Evolutionary conservation across 2,888 invertebrate genomes (phyloP).

Genomic region (Deilephila porcellus): DNA sequence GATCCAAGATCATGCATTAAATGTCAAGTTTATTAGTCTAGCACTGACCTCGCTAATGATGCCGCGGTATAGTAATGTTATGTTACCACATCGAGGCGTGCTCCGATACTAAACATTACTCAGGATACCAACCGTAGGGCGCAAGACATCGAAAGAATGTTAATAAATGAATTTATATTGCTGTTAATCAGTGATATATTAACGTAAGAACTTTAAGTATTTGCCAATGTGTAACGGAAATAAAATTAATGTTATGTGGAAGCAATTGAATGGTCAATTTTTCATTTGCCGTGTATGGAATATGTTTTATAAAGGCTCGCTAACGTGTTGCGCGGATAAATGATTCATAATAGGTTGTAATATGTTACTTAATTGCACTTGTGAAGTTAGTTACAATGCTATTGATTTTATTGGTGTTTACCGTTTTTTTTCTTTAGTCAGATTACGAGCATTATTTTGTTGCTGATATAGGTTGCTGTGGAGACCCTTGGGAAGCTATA

Average conservation of each 20-base stretch:
- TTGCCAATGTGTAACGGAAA: constrained; percentile 36
- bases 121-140: background rate
- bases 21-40: constrained; percentile 53
- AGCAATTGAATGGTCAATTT: constrained; percentile 42
- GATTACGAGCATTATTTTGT: too few species aligned
- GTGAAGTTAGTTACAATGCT: background rate
- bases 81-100: constrained; percentile 2
- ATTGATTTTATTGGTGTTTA: background rate
- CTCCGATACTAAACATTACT: background rate
- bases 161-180: constrained; percentile 7
- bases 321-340: background rate
- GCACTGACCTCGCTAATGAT: constrained; percentile 42
- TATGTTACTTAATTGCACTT: background rate
- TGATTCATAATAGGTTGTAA: background rate
- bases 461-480: too few species aligned
- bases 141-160: background rate
- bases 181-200: background rate
- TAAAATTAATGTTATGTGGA: constrained; percentile 44
- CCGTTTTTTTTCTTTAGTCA: background rate
- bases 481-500: too few species aligned
- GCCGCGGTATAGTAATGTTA: constrained; percentile 22
- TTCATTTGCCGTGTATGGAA: background rate
- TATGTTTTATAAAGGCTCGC: background rate
- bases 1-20: constrained; percentile 37
- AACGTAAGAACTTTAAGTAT: background rate